These are phyloP conservation scores for Graphium colonna DNA, from an alignment of 2,888 invertebrate genomes.

Conservation along the genomic window DNA sequence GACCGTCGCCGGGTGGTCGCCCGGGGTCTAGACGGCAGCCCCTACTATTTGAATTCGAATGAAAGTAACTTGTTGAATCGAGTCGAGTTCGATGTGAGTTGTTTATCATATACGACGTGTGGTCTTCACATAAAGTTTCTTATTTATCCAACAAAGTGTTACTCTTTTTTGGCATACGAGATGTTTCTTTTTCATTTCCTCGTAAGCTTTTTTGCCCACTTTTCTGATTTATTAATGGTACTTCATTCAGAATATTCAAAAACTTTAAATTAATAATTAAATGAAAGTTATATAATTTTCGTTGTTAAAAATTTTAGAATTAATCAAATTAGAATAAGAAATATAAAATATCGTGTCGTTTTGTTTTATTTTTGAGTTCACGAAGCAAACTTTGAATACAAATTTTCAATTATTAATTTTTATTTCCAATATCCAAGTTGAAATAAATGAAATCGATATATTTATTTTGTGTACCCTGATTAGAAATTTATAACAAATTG, in stretches of 20 bases:
- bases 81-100: neutral
- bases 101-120: neutral
- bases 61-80: neutral
- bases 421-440: neutral
- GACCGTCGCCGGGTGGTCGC: conserved; percentile 32
- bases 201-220: no score
- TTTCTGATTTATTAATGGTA: no score
- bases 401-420: neutral
- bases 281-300: no score
- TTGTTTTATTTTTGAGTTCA: no score
- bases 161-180: no score
- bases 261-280: no score
- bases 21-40: conserved; percentile 44
- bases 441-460: neutral
- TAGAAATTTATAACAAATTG: neutral
- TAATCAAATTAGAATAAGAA: no score
- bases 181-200: no score
- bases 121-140: neutral
- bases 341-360: no score
- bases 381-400: no score
- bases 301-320: no score
- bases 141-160: neutral
- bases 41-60: conserved; percentile 26
- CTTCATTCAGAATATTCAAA: no score
- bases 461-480: neutral